Conservation (phyloP, 2,888 invertebrate genomes). For the Apodemia duryi region DNA sequence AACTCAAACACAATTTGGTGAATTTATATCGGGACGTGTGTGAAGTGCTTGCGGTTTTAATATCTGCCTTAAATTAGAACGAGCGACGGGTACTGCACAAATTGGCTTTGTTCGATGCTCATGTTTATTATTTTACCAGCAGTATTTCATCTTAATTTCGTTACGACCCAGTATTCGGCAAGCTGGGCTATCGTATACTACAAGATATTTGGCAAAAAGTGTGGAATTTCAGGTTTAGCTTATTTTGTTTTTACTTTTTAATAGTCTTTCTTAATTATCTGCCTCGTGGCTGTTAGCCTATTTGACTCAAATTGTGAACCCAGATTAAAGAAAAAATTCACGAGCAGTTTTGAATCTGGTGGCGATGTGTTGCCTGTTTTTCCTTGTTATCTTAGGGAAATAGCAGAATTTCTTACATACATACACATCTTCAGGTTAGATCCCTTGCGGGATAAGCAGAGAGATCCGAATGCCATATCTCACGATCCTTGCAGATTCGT, state of each 20-base stretch:
- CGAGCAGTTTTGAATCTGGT: too few species aligned
- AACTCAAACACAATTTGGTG: slow-evolving; percentile 6
- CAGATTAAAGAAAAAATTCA: too few species aligned
- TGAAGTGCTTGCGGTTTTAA: slow-evolving; percentile 54
- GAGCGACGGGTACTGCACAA: slow-evolving; percentile 33
- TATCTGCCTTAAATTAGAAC: slow-evolving; percentile 60
- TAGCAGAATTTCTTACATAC: too few species aligned
- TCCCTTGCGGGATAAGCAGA: too few species aligned
- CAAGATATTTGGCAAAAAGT: not conserved
- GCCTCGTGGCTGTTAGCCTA: too few species aligned
- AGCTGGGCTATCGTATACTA: slow-evolving; percentile 17
- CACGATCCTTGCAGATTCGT: too few species aligned
- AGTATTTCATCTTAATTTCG: slow-evolving; percentile 31
- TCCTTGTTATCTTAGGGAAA: too few species aligned
- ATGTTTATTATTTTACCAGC: slow-evolving; percentile 33
- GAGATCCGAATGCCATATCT: too few species aligned
- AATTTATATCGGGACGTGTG: slow-evolving; percentile 47
- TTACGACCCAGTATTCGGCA: slow-evolving; percentile 21
- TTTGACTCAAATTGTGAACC: too few species aligned
- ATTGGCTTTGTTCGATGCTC: slow-evolving; percentile 37
- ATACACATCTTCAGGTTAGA: too few species aligned
- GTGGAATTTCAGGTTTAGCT: not conserved
- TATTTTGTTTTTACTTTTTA: not conserved
- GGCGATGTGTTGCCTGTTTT: too few species aligned
- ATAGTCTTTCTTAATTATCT: too few species aligned